phyloP scores from a whole-genome alignment of 2,888 invertebrate species.

The Xestia c-nigrum region DNA sequence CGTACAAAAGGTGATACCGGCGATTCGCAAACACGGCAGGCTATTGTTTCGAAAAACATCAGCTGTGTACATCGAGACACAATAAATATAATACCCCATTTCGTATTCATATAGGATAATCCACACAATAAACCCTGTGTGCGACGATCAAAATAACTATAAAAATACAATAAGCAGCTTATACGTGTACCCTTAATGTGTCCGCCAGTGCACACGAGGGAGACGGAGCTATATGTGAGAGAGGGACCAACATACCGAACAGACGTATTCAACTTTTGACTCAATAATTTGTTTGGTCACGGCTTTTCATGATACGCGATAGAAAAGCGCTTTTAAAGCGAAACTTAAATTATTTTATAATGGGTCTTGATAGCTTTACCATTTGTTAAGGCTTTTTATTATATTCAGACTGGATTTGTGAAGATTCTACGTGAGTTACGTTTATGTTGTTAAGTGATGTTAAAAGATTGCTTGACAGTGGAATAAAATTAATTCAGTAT shows the following conservation, averaged over 20 bases:
- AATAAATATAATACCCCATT: slow-evolving; percentile 84
- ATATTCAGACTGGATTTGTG: slow-evolving; percentile 23
- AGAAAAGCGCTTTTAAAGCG: slow-evolving; percentile 65
- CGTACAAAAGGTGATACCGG: slow-evolving; percentile 76
- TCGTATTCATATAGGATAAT: slow-evolving; percentile 87
- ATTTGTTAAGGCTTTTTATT: slow-evolving; percentile 42
- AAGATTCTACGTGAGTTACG: slow-evolving; percentile 18
- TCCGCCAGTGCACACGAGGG: slow-evolving; percentile 76
- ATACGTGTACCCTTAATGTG: slow-evolving; percentile 87
- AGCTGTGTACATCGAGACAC: slow-evolving; percentile 86
- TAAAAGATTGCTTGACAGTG: background rate
- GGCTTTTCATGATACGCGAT: slow-evolving; percentile 69
- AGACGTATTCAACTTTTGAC: slow-evolving; percentile 75
- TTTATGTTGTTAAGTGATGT: slow-evolving; percentile 11
- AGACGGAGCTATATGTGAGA: slow-evolving; percentile 62
- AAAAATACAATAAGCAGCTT: slow-evolving; percentile 90
- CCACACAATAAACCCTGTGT: slow-evolving; percentile 83
- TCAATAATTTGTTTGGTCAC: slow-evolving; percentile 79
- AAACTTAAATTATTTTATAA: slow-evolving; percentile 60
- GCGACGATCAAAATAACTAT: slow-evolving; percentile 89
- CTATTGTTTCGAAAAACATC: slow-evolving; percentile 82
- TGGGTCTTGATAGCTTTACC: slow-evolving; percentile 35
- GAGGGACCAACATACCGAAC: slow-evolving; percentile 47
- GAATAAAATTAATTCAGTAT: background rate
- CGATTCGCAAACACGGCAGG: slow-evolving; percentile 81